These are phyloP conservation scores for Gymnoscelis rufifasciata DNA, from an alignment of 2,888 invertebrate genomes.

Conservation along the genomic window DNA sequence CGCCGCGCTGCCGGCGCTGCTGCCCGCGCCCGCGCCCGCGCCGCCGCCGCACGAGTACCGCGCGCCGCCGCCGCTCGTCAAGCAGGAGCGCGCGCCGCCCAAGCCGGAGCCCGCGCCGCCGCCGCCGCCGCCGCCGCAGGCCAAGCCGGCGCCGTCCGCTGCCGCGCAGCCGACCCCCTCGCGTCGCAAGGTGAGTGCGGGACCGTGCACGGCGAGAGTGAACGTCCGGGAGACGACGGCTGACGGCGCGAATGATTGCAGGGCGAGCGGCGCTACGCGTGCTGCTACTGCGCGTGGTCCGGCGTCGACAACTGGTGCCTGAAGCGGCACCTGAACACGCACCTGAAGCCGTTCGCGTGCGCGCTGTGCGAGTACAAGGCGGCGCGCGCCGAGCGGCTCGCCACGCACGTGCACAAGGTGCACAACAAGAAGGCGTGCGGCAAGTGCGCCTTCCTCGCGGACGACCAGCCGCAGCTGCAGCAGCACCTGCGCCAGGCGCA, in stretches of 20 bases:
- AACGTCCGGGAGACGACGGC: too few species aligned
- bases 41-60: constrained; percentile 29
- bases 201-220: too few species aligned
- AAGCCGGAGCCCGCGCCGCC: constrained; percentile 66
- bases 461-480: constrained; percentile 88
- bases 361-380: constrained; percentile 96
- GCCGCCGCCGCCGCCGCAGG: constrained; percentile 41
- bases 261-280: constrained; percentile 87
- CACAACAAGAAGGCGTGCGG: constrained; percentile 95
- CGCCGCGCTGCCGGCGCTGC: constrained; percentile 33
- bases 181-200: constrained; percentile 38
- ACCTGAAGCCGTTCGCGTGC: constrained; percentile 94
- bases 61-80: constrained; percentile 41
- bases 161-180: constrained; percentile 27
- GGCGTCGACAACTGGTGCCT: constrained; percentile 97
- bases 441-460: constrained; percentile 92
- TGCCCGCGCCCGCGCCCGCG: constrained; percentile 31
- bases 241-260: too few species aligned
- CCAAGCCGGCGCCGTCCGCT: constrained; percentile 24
- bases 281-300: constrained; percentile 95
- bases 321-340: constrained; percentile 94
- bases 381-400: constrained; percentile 91
- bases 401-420: constrained; percentile 93
- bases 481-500: constrained; percentile 88
- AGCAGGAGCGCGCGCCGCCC: constrained; percentile 62